A percentile compares a stretch with the other conserved stretches of the same genome.
Conservation (phyloP, 1,140 invertebrate species). For the Zaprionus africanus region DNA sequence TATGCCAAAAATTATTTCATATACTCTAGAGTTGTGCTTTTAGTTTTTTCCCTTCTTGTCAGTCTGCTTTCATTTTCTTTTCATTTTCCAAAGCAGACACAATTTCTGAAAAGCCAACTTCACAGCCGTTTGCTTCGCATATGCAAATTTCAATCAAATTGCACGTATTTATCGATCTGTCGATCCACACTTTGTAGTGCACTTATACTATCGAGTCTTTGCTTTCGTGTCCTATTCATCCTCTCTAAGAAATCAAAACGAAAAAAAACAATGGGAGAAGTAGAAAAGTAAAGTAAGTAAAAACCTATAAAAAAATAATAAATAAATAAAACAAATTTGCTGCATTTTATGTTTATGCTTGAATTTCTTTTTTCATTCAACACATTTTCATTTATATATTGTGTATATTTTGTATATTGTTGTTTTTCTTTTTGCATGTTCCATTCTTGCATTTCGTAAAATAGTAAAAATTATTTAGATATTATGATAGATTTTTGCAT, state of each 20-base stretch:
- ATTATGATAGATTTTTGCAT: constrained; percentile 52
- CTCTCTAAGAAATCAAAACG: constrained; percentile 15
- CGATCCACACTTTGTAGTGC: constrained; percentile 48
- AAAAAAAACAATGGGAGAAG: constrained; percentile 17
- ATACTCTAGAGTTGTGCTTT: constrained; percentile 7
- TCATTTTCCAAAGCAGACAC: constrained; percentile 23
- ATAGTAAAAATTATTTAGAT: constrained; percentile 63
- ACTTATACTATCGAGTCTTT: constrained; percentile 66
- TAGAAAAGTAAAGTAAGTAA: background rate
- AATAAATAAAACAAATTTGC: constrained; percentile 19
- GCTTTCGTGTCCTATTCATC: constrained; percentile 30
- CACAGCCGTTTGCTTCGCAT: constrained; percentile 75
- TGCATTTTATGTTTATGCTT: constrained; percentile 56
- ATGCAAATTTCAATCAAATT: constrained; percentile 61
- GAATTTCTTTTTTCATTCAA: constrained; percentile 59
- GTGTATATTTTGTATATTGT: constrained; percentile 63
- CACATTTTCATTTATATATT: constrained; percentile 66
- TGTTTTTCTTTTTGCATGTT: constrained; percentile 53
- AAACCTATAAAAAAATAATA: constrained; percentile 4
- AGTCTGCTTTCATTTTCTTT: constrained; percentile 31
- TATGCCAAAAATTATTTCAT: constrained; percentile 23
- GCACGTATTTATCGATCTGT: constrained; percentile 25
- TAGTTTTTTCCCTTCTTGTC: constrained; percentile 11
- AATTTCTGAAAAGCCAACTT: constrained; percentile 68
- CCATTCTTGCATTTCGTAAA: constrained; percentile 61